Base-by-base conservation (phyloP, 92 coral and sea anemone genomes). In the Parazoanthus swiftii region DNA sequence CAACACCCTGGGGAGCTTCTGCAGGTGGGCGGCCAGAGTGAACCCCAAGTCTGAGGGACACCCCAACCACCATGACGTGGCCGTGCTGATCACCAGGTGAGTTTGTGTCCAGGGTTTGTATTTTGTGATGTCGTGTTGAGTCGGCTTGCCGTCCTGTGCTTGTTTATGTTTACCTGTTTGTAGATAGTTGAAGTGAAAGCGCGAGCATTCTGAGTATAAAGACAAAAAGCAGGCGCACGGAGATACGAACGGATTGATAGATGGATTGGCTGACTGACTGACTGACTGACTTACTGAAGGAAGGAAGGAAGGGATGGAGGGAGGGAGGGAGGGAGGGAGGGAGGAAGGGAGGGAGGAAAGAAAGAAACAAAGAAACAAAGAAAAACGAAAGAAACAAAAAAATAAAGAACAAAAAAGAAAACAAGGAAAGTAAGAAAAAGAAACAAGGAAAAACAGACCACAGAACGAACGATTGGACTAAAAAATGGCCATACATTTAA, bases 11-110 rank as follows among this genome's bases (percentile, higher is more conserved):
- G 92, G 91, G 48, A 91, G 91, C 86, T 97, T 97, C 81, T 97
- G 99, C 85, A 79, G 78, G 63, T 97, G 98, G 98, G 93, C 95
- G 2, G 75, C 94, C 4, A 86, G 90, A 18, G 76, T 93, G 18
- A 97, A 95, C 82, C 99, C 99, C 20, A 90, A 85, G 58, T 95
- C 96, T 20, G 99, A 97, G 67, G 89, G 68, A 15, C 95, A 97
- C 87, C 98, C 99, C 2, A 91, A 92, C 91, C 99, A 97, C 46
- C 98, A 95, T 73, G 99, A 97, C 80, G 67, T 94, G 13, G 98
- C 99, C 7, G 91, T 97, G 33, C 91, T 96, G 44, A 89, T 96
- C 8, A 96, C 98, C 37, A 96, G 98, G 98, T 93, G 75, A 35
- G 88, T 39, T 54, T 13, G 59, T 54, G 3, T 54, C 59, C 59